Percentiles rank a stretch among this genome's conserved stretches.
Conservation (phyloP, 2,113 vertebrate species). For the Sylvia atricapilla region DNA sequence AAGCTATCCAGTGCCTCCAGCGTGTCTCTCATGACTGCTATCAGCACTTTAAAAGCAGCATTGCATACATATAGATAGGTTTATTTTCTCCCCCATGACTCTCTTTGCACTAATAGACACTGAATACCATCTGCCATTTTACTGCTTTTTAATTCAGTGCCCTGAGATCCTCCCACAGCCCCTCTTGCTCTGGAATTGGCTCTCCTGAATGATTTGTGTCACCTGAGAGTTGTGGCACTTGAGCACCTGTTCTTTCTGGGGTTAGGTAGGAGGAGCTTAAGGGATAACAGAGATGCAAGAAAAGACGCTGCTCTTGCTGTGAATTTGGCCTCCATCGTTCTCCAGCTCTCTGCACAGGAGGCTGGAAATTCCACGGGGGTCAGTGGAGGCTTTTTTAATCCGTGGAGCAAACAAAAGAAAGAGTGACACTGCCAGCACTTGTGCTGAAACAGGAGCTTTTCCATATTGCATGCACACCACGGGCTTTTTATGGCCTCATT, state of each 20-base stretch:
- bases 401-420: not conserved
- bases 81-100: not conserved
- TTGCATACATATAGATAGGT: fast-evolving
- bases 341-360: fast-evolving
- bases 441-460: not conserved
- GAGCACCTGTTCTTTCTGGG: not conserved
- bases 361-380: not conserved
- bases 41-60: not conserved
- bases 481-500: not conserved
- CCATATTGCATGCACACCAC: not conserved
- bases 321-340: not conserved
- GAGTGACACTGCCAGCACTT: fast-evolving
- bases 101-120: not conserved
- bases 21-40: not conserved
- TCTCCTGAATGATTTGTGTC: not conserved
- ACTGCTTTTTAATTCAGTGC: not conserved
- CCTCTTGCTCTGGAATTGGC: not conserved
- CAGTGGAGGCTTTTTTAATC: not conserved
- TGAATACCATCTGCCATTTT: not conserved
- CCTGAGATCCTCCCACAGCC: not conserved
- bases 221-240: not conserved
- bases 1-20: not conserved
- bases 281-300: not conserved
- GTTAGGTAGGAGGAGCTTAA: not conserved
- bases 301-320: not conserved